Evolutionary conservation across 2,113 vertebrate species (phyloP), one percentile per base, ranked within the genome.

Genomic region (Eulacestoma nigropectus): DNA sequence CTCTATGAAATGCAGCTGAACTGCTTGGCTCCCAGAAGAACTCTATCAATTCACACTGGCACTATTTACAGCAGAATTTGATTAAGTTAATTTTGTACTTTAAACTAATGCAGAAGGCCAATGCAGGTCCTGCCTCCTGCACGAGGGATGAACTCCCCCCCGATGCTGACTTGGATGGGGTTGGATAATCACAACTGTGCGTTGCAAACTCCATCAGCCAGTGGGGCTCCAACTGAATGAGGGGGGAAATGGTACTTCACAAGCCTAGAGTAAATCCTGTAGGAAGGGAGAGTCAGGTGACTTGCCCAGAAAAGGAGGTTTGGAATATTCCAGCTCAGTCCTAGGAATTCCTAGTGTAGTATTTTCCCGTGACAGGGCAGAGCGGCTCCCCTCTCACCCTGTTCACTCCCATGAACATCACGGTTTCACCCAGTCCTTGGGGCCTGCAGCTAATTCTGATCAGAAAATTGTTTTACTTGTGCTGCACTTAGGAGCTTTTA

Each of bases 391-490:
- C 44, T 4, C 0, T 8, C 49, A 39, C 72, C 20, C 50, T 35
- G n/a, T 4, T 74, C 62, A 11, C 35, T 72, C 70, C 80, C 29
- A 11, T 7, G 8, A 12, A 39, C 44, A 12, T 9, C 42, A 1
- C 15, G 35, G 42, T 30, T 82, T 72, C 73, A 55, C 13, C 56
- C 76, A 55, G 16, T 10, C 59, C 25, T 50, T 27, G 55, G 56
- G 47, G 50, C 47, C 55, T 78, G 52, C 39, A 50, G 83, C 83
- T 68, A 50, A 68, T 87, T 56, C 41, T 84, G 84, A 37, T 68
- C 73, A 78, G 64, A 68, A 84, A 85, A 84, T 63, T 69, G 47
- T 84, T 96, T 81, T 32, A 50, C 56, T 77, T 75, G 56, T 78
- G 89, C 76, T 88, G 64, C 76, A 85, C 46, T 85, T 50, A 18